Base-by-base conservation (phyloP, 2,797 vertebrate genomes). In the Pseudochirops cupreus region DNA sequence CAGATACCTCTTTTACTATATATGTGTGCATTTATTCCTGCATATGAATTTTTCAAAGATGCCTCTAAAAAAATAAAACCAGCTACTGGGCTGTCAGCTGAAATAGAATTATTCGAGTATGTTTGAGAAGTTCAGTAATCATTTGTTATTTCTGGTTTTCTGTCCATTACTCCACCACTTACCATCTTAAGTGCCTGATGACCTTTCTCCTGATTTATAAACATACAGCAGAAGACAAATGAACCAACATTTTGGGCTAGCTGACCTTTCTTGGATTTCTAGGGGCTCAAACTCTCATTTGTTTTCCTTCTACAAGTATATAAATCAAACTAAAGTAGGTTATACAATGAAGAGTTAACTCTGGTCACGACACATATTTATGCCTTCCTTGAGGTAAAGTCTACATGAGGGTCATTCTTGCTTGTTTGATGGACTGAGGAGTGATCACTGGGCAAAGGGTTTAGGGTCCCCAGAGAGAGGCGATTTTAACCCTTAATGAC, bases 191-290 rank as follows among this genome's bases (percentile, higher is more conserved):
- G n/a, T 96, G 55, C 52, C 62, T 53, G 1, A 67, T 18, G 21
- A 96, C 92, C 62, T 97, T 97, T 97, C 59, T 92, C 95, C 46
- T 96, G 57, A 97, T 94, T 97, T 96, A 94, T 95, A 96, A 95
- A 95, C 29, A 95, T 97, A 50, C 39, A 94, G 29, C 46, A 96
- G 58, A 94, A 92, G 94, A 97, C 21, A 95, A 97, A 96, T 62
- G 18, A 94, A 94, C 50, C 56, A 93, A 74, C 46, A 56, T 93
- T 94, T 58, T 1, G 50, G 16, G 31, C 24, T 94, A 54, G 31
- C n/a, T 97, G 87, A 95, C 55, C 67, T 92, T 96, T 96, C 90
- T 9, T 92, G 96, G n/a, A 91, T 93, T 95, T 96, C 91, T 94
- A 33, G 97, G 24, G 6, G 56, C 55, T 97, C 89, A 74, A 94